Evolutionary conservation across 2,888 invertebrate species (phyloP).

Genomic region (Chesias legatella): DNA sequence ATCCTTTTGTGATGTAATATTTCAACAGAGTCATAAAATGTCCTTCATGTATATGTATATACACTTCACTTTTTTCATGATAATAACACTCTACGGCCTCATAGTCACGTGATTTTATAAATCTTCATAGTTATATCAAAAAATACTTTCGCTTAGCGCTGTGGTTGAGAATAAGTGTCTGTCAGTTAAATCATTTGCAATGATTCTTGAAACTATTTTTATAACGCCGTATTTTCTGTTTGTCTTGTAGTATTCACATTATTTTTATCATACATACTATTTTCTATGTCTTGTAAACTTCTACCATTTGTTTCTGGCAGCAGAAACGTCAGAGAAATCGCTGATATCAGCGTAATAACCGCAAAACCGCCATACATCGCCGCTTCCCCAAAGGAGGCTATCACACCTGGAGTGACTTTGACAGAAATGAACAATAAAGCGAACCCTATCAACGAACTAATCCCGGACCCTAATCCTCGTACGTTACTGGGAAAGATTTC

Average conservation of each 20-base stretch:
- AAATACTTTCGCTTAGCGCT: too few species aligned
- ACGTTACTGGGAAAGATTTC: constrained; percentile 50
- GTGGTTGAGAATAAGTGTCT: too few species aligned
- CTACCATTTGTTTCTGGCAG: constrained; percentile 70
- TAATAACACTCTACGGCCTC: too few species aligned
- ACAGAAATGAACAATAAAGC: constrained; percentile 44
- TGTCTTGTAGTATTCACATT: background rate
- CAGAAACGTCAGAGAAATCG: constrained; percentile 37
- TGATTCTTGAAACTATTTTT: too few species aligned
- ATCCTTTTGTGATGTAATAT: too few species aligned
- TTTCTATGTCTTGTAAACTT: constrained; percentile 85
- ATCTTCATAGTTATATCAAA: too few species aligned
- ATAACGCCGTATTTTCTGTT: background rate
- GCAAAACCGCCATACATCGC: constrained; percentile 43
- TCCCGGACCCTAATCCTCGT: constrained; percentile 50
- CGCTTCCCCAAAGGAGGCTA: constrained; percentile 35
- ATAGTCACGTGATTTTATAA: too few species aligned
- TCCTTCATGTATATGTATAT: too few species aligned
- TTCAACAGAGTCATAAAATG: too few species aligned
- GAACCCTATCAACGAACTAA: constrained; percentile 42
- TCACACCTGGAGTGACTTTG: constrained; percentile 44
- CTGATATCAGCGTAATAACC: constrained; percentile 32
- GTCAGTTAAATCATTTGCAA: too few species aligned
- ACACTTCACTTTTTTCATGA: too few species aligned
- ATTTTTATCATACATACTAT: constrained; percentile 37